These are phyloP conservation scores for Pagetopsis macropterus DNA, from an alignment of 2,797 vertebrate species.

Conservation along the genomic window DNA sequence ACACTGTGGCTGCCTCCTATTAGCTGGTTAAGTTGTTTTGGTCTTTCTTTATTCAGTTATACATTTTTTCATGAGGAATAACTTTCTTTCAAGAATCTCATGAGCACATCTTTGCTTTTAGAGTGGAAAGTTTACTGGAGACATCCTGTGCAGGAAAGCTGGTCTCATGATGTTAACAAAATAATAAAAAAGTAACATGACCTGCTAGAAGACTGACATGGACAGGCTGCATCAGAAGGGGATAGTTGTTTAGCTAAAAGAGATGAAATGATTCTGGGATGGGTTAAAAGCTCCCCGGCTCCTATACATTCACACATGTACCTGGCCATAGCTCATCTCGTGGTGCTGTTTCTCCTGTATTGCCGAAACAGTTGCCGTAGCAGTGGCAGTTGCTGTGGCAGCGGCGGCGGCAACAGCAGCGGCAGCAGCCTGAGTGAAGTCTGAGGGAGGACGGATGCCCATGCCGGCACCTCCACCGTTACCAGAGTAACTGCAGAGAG, in stretches of 20 bases:
- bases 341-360: conserved; percentile 97
- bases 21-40: too few species aligned
- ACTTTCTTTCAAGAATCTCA: too few species aligned
- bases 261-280: background rate
- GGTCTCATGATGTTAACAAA: too few species aligned
- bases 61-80: too few species aligned
- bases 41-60: too few species aligned
- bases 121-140: background rate
- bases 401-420: conserved; percentile 92
- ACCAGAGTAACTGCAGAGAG: conserved; percentile 85
- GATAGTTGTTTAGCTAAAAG: background rate
- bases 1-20: too few species aligned
- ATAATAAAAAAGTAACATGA: too few species aligned
- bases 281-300: background rate
- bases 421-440: conserved; percentile 93
- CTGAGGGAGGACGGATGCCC: conserved; percentile 85
- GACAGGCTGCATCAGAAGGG: background rate
- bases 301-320: background rate
- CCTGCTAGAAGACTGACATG: too few species aligned
- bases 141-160: too few species aligned
- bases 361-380: conserved; percentile 93
- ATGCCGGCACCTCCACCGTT: conserved; percentile 86
- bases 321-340: conserved; percentile 90
- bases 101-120: background rate
- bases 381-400: conserved; percentile 93